Conservation (phyloP, 2,888 invertebrate genomes). For the Philhelius pedissequus region DNA sequence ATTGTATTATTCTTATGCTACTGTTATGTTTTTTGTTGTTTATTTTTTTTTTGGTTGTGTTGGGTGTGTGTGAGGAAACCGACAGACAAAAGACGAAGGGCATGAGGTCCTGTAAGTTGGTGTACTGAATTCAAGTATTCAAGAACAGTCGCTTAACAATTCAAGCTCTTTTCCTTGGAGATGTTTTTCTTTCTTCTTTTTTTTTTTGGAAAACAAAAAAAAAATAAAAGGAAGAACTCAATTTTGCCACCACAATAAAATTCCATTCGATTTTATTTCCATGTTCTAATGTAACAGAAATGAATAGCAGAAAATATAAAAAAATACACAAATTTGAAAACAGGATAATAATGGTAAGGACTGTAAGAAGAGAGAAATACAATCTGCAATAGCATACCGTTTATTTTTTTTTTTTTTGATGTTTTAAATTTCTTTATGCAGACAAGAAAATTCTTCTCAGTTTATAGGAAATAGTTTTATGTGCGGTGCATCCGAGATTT, state of each 20-base stretch:
- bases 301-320: conserved; percentile 7
- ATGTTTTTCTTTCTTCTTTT: background rate
- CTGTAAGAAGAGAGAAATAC: conserved; percentile 18
- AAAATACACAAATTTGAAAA: conserved; percentile 36
- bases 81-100: conserved; percentile 6
- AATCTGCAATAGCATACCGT: no score
- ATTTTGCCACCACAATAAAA: conserved; percentile 67
- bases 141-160: conserved; percentile 36
- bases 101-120: background rate
- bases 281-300: conserved; percentile 58
- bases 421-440: background rate
- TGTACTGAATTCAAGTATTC: conserved; percentile 5
- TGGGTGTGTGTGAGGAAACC: background rate
- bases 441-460: background rate
- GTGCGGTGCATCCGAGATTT: conserved; percentile 45
- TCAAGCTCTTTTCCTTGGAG: background rate
- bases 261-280: conserved; percentile 68
- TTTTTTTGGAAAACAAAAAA: background rate
- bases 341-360: conserved; percentile 61
- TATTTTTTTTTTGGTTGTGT: background rate
- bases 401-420: no score
- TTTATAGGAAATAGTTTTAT: conserved; percentile 24
- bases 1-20: background rate
- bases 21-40: conserved; percentile 4
- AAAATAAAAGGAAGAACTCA: conserved; percentile 49